Evolutionary conservation across 1,140 invertebrate genomes (phyloP).

Genomic region (Ephestia elutella): DNA sequence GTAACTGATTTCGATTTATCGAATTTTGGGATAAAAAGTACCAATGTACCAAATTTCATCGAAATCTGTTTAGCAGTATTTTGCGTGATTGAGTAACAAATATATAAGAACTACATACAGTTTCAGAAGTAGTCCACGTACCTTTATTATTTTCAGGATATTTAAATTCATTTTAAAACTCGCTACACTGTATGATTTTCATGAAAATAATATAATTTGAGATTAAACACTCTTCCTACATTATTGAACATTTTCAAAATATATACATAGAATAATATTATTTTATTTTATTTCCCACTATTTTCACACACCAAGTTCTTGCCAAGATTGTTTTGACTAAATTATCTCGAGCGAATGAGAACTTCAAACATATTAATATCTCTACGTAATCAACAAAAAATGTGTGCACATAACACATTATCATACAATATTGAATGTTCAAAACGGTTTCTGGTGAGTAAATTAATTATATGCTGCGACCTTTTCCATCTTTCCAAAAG

Average conservation of each 20-base stretch:
- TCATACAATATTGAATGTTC: background rate
- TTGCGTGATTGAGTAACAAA: too few species aligned
- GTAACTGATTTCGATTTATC: too few species aligned
- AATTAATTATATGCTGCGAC: too few species aligned
- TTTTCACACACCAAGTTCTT: background rate
- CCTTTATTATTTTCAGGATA: background rate
- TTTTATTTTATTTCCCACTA: background rate
- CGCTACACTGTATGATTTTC: background rate
- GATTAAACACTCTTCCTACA: background rate
- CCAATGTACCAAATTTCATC: too few species aligned
- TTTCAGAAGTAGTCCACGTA: background rate
- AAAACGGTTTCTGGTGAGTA: too few species aligned
- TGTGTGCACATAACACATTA: background rate
- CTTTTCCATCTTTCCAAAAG: background rate
- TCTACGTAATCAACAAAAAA: background rate
- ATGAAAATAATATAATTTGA: background rate
- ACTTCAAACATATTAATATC: background rate
- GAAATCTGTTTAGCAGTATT: too few species aligned
- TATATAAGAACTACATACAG: too few species aligned
- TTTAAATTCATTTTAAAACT: background rate
- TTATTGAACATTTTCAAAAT: background rate
- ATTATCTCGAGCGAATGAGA: background rate
- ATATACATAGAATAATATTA: background rate
- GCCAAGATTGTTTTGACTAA: background rate
- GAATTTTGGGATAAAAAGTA: too few species aligned